phyloP scores from a whole-genome alignment of 2,113 vertebrate species.

The Pomatostomus ruficeps region DNA sequence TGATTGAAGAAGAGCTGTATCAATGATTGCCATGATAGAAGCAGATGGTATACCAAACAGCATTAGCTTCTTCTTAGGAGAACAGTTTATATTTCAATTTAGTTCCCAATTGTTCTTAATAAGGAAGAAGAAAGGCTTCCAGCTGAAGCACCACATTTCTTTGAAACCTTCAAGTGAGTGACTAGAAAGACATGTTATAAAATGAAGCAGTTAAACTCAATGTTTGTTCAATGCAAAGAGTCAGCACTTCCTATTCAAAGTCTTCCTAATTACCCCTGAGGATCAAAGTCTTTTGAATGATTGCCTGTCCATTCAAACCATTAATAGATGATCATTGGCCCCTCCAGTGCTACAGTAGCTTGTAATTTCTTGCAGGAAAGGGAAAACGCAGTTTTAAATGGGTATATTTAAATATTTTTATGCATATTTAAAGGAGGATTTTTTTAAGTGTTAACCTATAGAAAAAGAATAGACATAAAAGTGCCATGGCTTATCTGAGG shows the following conservation, averaged over 20 bases:
- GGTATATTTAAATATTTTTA: background rate
- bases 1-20: background rate
- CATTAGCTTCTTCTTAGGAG: background rate
- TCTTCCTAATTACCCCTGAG: background rate
- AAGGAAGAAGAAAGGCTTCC: slow-evolving; percentile 2
- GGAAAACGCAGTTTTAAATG: background rate
- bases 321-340: background rate
- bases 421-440: background rate
- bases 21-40: background rate
- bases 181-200: slow-evolving; percentile 24
- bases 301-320: background rate
- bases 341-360: background rate
- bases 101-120: background rate
- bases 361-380: background rate
- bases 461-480: background rate
- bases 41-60: slow-evolving; percentile 13
- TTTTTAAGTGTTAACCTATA: background rate
- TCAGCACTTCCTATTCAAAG: slow-evolving; percentile 42
- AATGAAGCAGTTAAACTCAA: slow-evolving; percentile 16
- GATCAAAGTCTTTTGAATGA: slow-evolving; percentile 39
- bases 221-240: slow-evolving; percentile 16
- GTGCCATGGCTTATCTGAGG: background rate
- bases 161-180: slow-evolving; percentile 10
- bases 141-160: background rate
- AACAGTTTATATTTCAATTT: slow-evolving; percentile 37